phyloP scores from a whole-genome alignment of 2,797 vertebrate species.

The Serranus cabrilla region DNA sequence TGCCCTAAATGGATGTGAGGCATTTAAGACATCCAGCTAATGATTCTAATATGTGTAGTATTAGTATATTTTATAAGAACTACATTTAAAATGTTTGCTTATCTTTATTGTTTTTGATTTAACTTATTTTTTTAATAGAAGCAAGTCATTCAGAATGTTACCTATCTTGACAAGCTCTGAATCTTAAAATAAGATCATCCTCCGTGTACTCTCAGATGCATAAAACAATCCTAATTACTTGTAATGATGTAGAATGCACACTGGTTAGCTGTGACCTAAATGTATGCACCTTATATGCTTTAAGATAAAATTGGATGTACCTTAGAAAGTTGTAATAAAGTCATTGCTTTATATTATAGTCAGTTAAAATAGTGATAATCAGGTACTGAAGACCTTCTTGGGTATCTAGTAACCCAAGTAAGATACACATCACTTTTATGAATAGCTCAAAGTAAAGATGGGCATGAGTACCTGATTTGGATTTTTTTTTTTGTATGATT shows the following conservation, averaged over 20 bases:
- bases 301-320: not conserved
- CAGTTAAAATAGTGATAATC: not conserved
- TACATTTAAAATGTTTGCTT: constrained; percentile 5
- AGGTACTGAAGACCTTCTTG: too few relatives aligned
- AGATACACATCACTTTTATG: too few relatives aligned
- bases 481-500: too few relatives aligned
- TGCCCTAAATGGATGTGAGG: constrained; percentile 22
- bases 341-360: not conserved
- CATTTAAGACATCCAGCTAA: constrained; percentile 21
- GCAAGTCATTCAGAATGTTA: constrained; percentile 39
- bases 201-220: constrained; percentile 33
- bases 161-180: constrained; percentile 40
- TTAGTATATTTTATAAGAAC: constrained; percentile 39
- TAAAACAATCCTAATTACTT: constrained; percentile 44
- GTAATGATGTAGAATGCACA: constrained; percentile 15
- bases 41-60: constrained; percentile 28
- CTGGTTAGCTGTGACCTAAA: not conserved
- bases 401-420: too few relatives aligned
- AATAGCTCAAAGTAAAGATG: too few relatives aligned
- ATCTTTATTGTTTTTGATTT: constrained; percentile 15
- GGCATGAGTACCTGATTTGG: too few relatives aligned
- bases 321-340: not conserved
- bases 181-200: constrained; percentile 60
- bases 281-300: not conserved
- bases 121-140: constrained; percentile 12